phyloP scores from a whole-genome alignment of 2,888 invertebrate species.

The Drosophila melanosoma region DNA sequence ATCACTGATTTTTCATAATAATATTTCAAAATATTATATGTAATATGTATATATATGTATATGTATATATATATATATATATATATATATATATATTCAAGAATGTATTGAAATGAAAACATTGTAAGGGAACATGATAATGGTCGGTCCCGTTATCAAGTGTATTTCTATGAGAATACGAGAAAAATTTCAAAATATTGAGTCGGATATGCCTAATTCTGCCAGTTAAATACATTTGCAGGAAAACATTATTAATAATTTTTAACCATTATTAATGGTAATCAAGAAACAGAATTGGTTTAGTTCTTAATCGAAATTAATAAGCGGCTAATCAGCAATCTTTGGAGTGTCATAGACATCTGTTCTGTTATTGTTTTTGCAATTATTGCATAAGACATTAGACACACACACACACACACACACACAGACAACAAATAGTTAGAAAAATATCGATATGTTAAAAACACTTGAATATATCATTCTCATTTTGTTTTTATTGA shows the following conservation, averaged over 20 bases:
- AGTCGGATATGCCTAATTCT: neutral
- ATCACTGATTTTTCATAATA: neutral
- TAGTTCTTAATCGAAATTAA: neutral
- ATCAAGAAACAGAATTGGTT: neutral
- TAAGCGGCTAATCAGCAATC: neutral
- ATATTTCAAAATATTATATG: no score
- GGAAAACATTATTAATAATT: neutral
- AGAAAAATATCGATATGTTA: neutral
- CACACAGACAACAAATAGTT: no score
- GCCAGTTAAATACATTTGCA: no score
- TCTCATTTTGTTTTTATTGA: conserved; percentile 37
- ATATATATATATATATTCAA: neutral
- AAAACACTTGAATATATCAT: neutral
- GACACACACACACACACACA: no score
- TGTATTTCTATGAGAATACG: neutral
- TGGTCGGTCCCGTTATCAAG: no score
- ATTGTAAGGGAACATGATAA: no score
- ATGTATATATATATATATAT: no score
- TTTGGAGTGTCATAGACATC: neutral
- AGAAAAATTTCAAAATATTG: neutral
- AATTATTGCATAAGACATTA: neutral
- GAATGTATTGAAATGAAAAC: neutral
- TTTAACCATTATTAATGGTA: neutral
- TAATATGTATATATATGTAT: no score
- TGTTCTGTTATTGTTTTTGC: neutral